Evolutionary conservation across 2,888 invertebrate genomes (phyloP), one percentile per base, ranked within the genome.

Genomic region (Amiota minor): DNA sequence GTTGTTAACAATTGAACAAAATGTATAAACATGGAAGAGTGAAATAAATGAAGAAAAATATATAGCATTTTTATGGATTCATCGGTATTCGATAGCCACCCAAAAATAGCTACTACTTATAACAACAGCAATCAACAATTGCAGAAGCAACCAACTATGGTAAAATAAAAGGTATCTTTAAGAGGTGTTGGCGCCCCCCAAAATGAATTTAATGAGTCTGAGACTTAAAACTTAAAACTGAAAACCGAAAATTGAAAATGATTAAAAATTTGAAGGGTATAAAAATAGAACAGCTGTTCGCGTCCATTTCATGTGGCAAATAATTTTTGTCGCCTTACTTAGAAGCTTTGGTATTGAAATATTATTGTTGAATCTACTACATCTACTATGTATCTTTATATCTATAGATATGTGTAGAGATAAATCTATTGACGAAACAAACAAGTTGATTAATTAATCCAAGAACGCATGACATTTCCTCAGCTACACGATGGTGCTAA

Each of bases 371-470:
- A 35, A 35, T 35, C 35, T 35, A 35, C 35, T 6, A 35, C 35
- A 35, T 35, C 35, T 2, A 35, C 35, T 35, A 35, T 35, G 35
- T 35, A 35, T 35, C 35, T 35, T 35, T 35, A 35, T 35, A 35
- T 35, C 35, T 35, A 35, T 35, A 35, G 35, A 35, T 35, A 35
- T 35, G 35, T 62, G 35, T 18, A 16, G 65, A 65, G 67, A 68
- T 50, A 68, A 50, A 68, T 68, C 70, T 70, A 47, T 70, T 70
- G 70, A 59, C 56, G 56, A 59, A 70, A 69, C n/a, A 56, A 70
- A 53, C 35, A 56, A 59, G 79, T 81, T 86, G 86, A 86, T 86
- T 86, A 86, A 86, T 86, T 83, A 83, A 86, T 83, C 83, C 78
- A 79, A 77, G 83, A 74, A 49, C 72, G 76, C 72, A 76, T 84